Percentiles rank a stretch among this genome's conserved stretches.
These are phyloP conservation scores for Phymatocera aterrima DNA, from an alignment of 2,888 invertebrate genomes.

Conservation along the genomic window DNA sequence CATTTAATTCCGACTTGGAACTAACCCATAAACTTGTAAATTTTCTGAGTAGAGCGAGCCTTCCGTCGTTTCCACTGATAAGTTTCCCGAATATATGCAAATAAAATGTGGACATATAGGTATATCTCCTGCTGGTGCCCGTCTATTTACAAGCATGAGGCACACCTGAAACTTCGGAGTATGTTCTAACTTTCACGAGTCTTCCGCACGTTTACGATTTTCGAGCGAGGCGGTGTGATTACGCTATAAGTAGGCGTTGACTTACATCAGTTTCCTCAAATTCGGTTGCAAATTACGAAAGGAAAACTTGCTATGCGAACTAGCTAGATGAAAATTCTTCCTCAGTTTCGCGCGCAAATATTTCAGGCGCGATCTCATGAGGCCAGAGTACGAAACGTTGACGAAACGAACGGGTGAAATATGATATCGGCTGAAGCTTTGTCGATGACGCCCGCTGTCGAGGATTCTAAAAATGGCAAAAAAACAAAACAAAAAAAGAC, in stretches of 20 bases:
- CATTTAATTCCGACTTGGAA: not conserved
- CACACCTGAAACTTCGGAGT: not conserved
- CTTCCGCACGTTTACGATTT: slow-evolving; percentile 1
- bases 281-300: not conserved
- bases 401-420: too few relatives aligned
- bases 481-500: too few relatives aligned
- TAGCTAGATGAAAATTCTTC: too few relatives aligned
- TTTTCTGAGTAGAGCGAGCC: slow-evolving; percentile 10
- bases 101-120: not conserved
- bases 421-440: too few relatives aligned
- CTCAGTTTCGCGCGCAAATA: too few relatives aligned
- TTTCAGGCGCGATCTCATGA: too few relatives aligned
- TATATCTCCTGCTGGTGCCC: not conserved
- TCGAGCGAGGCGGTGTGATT: not conserved
- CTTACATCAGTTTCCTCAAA: not conserved
- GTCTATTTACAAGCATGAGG: not conserved
- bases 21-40: slow-evolving; percentile 17
- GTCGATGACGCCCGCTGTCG: too few relatives aligned
- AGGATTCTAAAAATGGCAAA: too few relatives aligned
- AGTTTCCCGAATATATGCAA: slow-evolving; percentile 20
- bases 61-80: not conserved
- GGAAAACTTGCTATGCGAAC: not conserved
- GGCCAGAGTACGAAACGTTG: too few relatives aligned
- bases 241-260: not conserved
- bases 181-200: not conserved